Evolutionary conservation across 2,113 vertebrate genomes (phyloP).

Genomic region (Erinaceus europaeus): DNA sequence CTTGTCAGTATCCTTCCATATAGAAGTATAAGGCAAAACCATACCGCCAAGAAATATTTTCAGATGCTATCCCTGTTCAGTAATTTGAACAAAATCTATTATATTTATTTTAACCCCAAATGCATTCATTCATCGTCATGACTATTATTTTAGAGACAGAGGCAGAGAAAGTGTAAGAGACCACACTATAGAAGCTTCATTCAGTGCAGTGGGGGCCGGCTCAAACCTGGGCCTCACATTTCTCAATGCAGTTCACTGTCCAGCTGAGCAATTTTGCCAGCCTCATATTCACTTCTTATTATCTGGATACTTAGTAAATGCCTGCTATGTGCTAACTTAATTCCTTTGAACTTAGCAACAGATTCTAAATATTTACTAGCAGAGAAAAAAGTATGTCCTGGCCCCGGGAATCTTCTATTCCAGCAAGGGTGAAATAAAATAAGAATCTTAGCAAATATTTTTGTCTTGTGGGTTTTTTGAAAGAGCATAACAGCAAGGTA

Average conservation of each 20-base stretch:
- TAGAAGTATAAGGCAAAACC: not conserved
- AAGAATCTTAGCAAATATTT: no score
- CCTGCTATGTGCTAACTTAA: not conserved
- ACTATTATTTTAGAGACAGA: no score
- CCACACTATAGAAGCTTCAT: no score
- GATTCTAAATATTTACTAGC: not conserved
- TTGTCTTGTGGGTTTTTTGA: no score
- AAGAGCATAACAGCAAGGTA: no score
- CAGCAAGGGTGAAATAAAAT: not conserved
- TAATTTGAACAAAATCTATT: not conserved
- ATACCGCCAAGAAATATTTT: not conserved
- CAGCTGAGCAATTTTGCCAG: no score
- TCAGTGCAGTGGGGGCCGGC: no score
- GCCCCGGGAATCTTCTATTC: not conserved
- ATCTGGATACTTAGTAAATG: not conserved
- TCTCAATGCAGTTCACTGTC: no score
- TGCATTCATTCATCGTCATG: not conserved
- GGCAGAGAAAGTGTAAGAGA: no score
- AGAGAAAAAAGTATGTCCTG: not conserved
- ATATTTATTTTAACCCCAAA: not conserved
- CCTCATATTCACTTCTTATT: no score
- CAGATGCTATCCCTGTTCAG: not conserved
- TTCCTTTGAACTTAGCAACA: no score
- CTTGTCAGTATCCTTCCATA: not conserved
- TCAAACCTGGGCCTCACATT: no score